These are phyloP conservation scores for Amphipoea oculea DNA, from an alignment of 2,888 invertebrate genomes.

Conservation along the genomic window DNA sequence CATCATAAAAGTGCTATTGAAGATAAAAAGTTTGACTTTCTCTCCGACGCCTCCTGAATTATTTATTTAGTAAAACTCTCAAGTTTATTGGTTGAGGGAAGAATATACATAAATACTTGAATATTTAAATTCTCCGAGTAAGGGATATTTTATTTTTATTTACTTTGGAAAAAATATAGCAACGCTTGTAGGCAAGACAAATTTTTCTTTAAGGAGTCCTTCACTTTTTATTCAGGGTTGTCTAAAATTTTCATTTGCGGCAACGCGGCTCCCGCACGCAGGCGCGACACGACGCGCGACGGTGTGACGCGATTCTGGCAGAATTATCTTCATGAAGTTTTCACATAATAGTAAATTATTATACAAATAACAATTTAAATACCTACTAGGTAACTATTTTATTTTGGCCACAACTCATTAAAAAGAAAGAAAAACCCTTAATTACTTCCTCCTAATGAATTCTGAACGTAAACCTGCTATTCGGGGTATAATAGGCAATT, in stretches of 20 bases:
- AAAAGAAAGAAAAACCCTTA: not conserved
- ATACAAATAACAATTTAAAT: no score
- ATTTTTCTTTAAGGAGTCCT: not conserved
- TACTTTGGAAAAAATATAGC: conserved; percentile 32
- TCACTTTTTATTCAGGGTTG: not conserved
- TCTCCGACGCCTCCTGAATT: conserved; percentile 79
- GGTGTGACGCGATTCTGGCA: no score
- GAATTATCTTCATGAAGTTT: no score
- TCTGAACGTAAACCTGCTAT: not conserved
- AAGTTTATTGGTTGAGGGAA: conserved; percentile 73
- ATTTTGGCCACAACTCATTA: not conserved
- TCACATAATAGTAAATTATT: not conserved
- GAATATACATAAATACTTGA: conserved; percentile 71
- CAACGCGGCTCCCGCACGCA: no score
- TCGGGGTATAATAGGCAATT: not conserved
- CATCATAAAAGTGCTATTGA: conserved; percentile 77
- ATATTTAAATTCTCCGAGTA: conserved; percentile 70
- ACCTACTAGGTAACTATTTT: no score
- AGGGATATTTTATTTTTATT: conserved; percentile 51
- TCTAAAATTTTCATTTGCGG: not conserved
- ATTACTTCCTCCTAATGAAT: not conserved
- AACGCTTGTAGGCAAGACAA: not conserved
- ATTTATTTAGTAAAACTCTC: conserved; percentile 80
- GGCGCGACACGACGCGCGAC: no score
- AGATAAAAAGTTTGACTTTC: conserved; percentile 79